Base-by-base conservation (phyloP, 2,888 invertebrate species). In the Sclerodermus sp. region DNA sequence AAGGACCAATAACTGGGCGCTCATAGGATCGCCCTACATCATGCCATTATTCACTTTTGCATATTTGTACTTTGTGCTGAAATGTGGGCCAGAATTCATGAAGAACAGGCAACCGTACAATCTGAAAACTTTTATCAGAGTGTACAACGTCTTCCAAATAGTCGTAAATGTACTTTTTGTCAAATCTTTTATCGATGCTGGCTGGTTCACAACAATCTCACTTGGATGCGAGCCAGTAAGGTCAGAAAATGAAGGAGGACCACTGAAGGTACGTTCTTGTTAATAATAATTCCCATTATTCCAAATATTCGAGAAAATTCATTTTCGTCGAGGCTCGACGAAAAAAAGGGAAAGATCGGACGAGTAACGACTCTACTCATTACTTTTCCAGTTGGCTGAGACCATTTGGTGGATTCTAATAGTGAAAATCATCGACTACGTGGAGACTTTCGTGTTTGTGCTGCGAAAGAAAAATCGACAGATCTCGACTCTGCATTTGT, bases 71-170 rank as follows among this genome's bases (percentile, higher is more conserved):
- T 79, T 85, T 57, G 82, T 89, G 49, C 80, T 84, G 51, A 76
- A 83, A 29, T 72, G 81, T 23, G 82, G 89, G 9, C 90, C 90
- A 1, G 68, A 70, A 12, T 83, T 83, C 61, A 95, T 95, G 93
- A 82, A 81, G 68, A 77, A 85, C 63, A 82, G 87, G 45, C 81
- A 83, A 56, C 84, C 93, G 0, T 87, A 83, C 70, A 77, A 86
- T 13, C 77, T 93, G 36, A 85, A 85, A 60, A 80, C 75, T 2
- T 70, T 88, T 23, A 86, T 95, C 60, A 83, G 87, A 51, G 80
- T 84, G 66, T 95, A 94, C 80, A 94, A 95, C 73, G 78, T 89
- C 13, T 71, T 85, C 42, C 93, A 93, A 84, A 66, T 71, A 29
- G 13, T 69, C 1, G 48, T 51, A 31, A 71, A 75, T 30, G n/a